phyloP scores from a whole-genome alignment of 2,888 invertebrate genomes.

The Caenorhabditis sulstoni region DNA sequence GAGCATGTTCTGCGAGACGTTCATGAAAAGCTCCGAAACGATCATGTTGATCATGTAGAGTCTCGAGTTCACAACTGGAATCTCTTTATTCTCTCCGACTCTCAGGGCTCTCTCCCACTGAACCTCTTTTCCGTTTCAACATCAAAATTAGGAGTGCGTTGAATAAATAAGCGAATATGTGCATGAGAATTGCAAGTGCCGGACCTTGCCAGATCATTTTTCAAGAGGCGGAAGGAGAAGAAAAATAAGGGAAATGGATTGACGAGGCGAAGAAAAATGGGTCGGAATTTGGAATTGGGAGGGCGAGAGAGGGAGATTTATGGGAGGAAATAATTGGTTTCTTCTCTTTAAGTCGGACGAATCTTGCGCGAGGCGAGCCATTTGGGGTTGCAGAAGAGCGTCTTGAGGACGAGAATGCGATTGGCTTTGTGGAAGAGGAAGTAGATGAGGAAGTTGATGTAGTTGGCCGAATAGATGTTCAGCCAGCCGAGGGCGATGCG shows the following conservation, averaged over 20 bases:
- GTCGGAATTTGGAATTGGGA: not conserved
- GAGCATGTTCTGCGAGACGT: constrained; percentile 28
- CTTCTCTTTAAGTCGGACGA: constrained; percentile 6
- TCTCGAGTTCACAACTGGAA: constrained; percentile 30
- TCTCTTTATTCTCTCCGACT: not conserved
- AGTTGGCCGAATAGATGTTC: constrained; percentile 44
- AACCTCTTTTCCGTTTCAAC: constrained; percentile 41
- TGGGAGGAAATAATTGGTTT: constrained; percentile 8
- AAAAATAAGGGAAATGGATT: not conserved
- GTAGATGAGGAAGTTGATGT: constrained; percentile 41
- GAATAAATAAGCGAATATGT: constrained; percentile 30
- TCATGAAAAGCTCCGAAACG: constrained; percentile 38
- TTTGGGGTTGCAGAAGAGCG: constrained; percentile 27
- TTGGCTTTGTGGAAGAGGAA: constrained; percentile 41
- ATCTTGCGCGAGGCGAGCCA: constrained; percentile 33
- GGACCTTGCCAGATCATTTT: constrained; percentile 48
- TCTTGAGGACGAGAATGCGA: constrained; percentile 16
- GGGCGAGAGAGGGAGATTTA: not conserved
- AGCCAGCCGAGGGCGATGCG: constrained; percentile 39
- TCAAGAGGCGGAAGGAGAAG: not conserved
- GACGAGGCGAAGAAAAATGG: constrained; percentile 3
- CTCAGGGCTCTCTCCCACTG: not conserved
- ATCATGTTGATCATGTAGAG: constrained; percentile 46
- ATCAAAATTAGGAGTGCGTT: constrained; percentile 17
- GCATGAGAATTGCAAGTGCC: constrained; percentile 29